Base-by-base conservation (phyloP, 2,113 vertebrate genomes). In the Sapayoa aenigma region DNA sequence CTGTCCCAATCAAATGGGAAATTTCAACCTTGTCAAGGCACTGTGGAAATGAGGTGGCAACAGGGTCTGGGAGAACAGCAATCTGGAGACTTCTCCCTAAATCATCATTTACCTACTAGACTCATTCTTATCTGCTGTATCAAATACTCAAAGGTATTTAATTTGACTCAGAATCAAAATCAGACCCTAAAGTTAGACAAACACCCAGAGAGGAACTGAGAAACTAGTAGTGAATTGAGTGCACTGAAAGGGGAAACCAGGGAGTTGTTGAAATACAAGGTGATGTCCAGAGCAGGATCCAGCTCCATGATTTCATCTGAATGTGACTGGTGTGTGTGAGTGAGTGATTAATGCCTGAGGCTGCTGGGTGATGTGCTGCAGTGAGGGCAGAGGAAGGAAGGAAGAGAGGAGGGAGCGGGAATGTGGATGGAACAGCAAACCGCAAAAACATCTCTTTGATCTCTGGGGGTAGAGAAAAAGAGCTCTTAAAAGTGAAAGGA, bases 381-480 rank as follows among this genome's bases (percentile, higher is more conserved):
- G 37, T 5, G 39, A 78, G 76, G 76, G 75, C 46, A 91, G 73
- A 90, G 85, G 92, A 93, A 93, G 96, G 82, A 94, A 95, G 91
- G 94, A 89, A 93, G 79, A 79, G 41, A 74, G 46, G 65, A 86
- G 78, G 60, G 83, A 87, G 58, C 0, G 0, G 87, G 81, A 85
- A 88, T 71, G 73, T 81, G 72, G 60, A 84, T 81, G 52, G 76
- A 95, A 90, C 69, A 90, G 88, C 60, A 24, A 96, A 89, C 93
- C 85, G 50, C 92, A 65, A 28, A 95, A 96, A 56, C 31, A 74
- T 71, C 31, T 84, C 95, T 97, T 96, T 97, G 92, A 97, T 96
- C 93, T 96, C 73, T 67, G 47, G 67, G 89, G 73, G n/a, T 44
- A 94, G n/a, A 94, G 94, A 84, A 91, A 69, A 52, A 93, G 35